Evolutionary conservation across 2,113 vertebrate species (phyloP), one percentile per base, ranked within the genome.

Genomic region (Malaclemys terrapin): DNA sequence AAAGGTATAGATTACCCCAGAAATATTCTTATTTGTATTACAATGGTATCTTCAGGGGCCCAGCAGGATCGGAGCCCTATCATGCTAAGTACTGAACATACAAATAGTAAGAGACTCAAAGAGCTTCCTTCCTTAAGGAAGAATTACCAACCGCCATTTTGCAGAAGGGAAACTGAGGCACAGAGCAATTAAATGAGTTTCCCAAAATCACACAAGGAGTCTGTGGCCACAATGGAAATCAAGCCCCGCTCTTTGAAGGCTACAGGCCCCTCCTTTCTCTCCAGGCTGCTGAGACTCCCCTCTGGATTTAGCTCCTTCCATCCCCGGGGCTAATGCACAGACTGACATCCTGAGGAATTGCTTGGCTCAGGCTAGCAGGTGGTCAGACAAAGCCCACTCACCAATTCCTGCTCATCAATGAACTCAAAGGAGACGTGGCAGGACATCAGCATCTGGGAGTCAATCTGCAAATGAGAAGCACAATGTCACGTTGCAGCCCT

Each of bases 361-460:
- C 42, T 78, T 19, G 20, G 56, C 59, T 35, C 29, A 47, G 22
- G 6, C n/a, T 4, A 49, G 8, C 20, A 38, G 20, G 49, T 29
- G 45, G 13, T 9, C 69, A 31, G 50, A 31, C 2, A 85, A 38
- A 80, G 52, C 62, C 54, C 81, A 98, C 98, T 98, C 94, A 98
- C 98, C 98, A 98, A 1, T 88, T 94, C 88, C 17, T 27, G 76
- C 95, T 95, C 92, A 80, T 97, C 72, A 52, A 98, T 98, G 95
- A 98, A 98, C 42, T 87, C 72, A 94, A 98, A 98, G 90, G 94
- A 65, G 78, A 98, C 96, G 38, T 92, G 92, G 93, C 98, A 98
- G 0, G 98, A 96, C 4, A 97, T 98, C 95, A 97, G 95, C 98
- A 98, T 98, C 93, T 98, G 98, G 88, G 98, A 98, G 96, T 98